A percentile compares a stretch with the other conserved stretches of the same genome.
Conservation (phyloP, 2,888 invertebrate species). For the Thera britannica region DNA sequence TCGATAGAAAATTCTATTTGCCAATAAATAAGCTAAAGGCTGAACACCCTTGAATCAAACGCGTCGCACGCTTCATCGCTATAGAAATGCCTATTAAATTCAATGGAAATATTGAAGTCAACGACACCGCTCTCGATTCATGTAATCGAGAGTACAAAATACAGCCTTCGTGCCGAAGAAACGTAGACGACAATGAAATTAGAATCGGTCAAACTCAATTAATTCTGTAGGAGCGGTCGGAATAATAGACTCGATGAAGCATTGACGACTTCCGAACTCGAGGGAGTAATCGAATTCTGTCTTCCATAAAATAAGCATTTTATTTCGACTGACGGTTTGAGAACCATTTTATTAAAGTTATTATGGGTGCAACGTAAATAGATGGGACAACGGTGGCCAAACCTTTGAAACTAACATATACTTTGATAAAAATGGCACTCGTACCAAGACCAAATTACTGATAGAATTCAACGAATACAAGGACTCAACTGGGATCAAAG, state of each 20-base stretch:
- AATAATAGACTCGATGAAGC: conserved; percentile 43
- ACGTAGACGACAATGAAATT: conserved; percentile 38
- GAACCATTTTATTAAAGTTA: conserved; percentile 7
- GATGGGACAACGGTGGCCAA: not conserved
- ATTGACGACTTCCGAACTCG: conserved; percentile 52
- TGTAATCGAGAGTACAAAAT: conserved; percentile 19
- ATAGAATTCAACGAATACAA: not conserved
- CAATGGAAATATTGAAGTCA: conserved; percentile 26
- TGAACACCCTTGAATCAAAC: conserved; percentile 10
- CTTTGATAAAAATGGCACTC: not conserved
- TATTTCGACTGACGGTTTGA: conserved; percentile 25
- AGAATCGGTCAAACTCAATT: conserved; percentile 47
- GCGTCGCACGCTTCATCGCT: conserved; percentile 16
- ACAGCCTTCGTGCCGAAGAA: conserved; percentile 33
- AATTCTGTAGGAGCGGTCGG: conserved; percentile 40
- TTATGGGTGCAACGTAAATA: conserved; percentile 6
- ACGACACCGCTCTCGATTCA: conserved; percentile 24
- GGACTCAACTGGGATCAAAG: not conserved
- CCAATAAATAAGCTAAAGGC: conserved; percentile 10
- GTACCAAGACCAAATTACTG: not conserved
- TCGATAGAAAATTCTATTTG: conserved; percentile 1
- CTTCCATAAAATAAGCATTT: conserved; percentile 35
- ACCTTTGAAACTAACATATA: not conserved
- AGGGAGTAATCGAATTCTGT: conserved; percentile 32
- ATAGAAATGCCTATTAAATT: conserved; percentile 17